These are phyloP conservation scores for Ophonus ardosiacus DNA, from an alignment of 2,888 invertebrate species.

Conservation along the genomic window DNA sequence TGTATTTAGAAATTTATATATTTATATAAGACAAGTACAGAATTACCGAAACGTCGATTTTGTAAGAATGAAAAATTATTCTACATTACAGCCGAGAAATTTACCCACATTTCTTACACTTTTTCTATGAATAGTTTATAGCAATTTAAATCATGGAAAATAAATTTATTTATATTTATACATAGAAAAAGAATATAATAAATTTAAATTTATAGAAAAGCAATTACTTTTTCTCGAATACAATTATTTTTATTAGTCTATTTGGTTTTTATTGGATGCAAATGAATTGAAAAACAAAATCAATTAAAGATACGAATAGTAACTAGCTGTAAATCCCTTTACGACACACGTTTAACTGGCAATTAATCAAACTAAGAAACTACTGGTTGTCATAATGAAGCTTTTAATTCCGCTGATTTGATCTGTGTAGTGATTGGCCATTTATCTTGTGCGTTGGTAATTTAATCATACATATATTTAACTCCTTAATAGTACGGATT, in stretches of 20 bases:
- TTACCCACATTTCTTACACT: no score
- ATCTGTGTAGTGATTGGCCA: conserved; percentile 40
- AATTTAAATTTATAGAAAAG: neutral
- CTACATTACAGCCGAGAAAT: no score
- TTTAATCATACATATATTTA: conserved; percentile 51
- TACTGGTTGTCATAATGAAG: conserved; percentile 55
- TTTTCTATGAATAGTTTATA: no score
- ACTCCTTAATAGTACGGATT: conserved; percentile 39
- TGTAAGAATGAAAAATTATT: no score
- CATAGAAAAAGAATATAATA: neutral
- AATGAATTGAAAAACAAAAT: conserved; percentile 5
- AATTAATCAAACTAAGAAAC: conserved; percentile 40
- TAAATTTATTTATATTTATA: neutral
- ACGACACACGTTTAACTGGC: conserved; percentile 13
- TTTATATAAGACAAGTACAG: no score
- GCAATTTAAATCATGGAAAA: neutral
- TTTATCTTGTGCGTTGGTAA: conserved; percentile 26
- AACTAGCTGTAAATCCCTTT: conserved; percentile 24
- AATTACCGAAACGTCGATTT: no score
- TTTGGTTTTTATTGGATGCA: neutral
- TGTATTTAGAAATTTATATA: no score
- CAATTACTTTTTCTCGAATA: neutral
- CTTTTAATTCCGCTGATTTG: conserved; percentile 39
- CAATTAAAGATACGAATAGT: neutral
- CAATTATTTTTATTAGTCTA: neutral